Evolutionary conservation across 2,888 invertebrate genomes (phyloP).

Genomic region (Chironomus tentans): DNA sequence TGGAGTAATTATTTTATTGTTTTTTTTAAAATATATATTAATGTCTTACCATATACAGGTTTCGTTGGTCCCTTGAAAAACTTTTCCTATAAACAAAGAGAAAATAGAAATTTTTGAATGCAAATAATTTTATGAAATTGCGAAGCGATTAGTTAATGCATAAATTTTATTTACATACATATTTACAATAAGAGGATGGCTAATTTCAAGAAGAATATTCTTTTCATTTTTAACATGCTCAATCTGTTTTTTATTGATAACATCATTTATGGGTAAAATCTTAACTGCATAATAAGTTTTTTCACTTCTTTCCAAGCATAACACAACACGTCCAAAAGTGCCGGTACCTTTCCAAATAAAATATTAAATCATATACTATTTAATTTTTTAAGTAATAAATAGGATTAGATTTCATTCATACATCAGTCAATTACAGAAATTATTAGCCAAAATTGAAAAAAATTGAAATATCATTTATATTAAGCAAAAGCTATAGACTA

Average conservation of each 20-base stretch:
- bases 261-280: constrained; percentile 84
- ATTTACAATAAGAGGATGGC: constrained; percentile 94
- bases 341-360: constrained; percentile 67
- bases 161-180: constrained; percentile 65
- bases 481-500: too few relatives aligned
- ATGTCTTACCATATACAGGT: constrained; percentile 17
- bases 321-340: constrained; percentile 90
- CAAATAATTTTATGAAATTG: too few relatives aligned
- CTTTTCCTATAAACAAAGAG: background rate
- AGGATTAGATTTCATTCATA: too few relatives aligned
- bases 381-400: too few relatives aligned
- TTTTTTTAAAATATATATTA: too few relatives aligned
- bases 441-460: too few relatives aligned
- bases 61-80: constrained; percentile 9
- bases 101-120: background rate
- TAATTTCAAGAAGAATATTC: constrained; percentile 78
- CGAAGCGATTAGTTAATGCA: too few relatives aligned
- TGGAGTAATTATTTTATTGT: background rate
- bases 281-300: constrained; percentile 87
- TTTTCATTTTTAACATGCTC: constrained; percentile 98
- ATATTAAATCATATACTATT: too few relatives aligned
- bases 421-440: too few relatives aligned
- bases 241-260: constrained; percentile 89
- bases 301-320: constrained; percentile 74
- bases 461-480: too few relatives aligned